These are phyloP conservation scores for Thera britannica DNA, from an alignment of 2,888 invertebrate genomes.

Conservation along the genomic window DNA sequence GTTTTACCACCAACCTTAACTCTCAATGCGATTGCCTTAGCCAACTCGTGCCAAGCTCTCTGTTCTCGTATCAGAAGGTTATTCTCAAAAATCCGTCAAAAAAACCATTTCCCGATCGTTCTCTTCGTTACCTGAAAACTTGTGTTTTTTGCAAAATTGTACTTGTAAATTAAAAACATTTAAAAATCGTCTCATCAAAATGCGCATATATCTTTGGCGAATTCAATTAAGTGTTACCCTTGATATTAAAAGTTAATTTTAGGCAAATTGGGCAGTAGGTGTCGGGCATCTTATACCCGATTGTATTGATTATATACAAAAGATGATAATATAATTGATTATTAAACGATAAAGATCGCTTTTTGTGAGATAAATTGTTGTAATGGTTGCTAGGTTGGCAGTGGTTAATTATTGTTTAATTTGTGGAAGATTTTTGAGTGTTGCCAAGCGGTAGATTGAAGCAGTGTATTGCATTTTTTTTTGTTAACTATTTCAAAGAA, in stretches of 20 bases:
- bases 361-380: constrained; percentile 30
- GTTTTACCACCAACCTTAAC: too few species aligned
- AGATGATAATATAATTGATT: constrained; percentile 37
- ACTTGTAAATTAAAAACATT: constrained; percentile 41
- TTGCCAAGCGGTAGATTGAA: neutral
- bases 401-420: constrained; percentile 18
- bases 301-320: constrained; percentile 31
- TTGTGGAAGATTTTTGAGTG: neutral
- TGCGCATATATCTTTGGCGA: constrained; percentile 46
- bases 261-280: constrained; percentile 62
- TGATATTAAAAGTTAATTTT: constrained; percentile 68
- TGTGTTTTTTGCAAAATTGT: constrained; percentile 34
- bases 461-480: too few species aligned
- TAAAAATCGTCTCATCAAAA: constrained; percentile 43
- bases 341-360: constrained; percentile 38
- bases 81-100: constrained; percentile 23
- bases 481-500: too few species aligned
- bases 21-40: neutral
- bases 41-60: neutral
- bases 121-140: constrained; percentile 25
- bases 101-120: constrained; percentile 29
- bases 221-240: constrained; percentile 66
- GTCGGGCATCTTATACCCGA: constrained; percentile 46
- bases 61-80: constrained; percentile 18
- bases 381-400: constrained; percentile 9